These are phyloP conservation scores for Siniperca undulata DNA, from an alignment of 2,797 vertebrate genomes.

Conservation along the genomic window DNA sequence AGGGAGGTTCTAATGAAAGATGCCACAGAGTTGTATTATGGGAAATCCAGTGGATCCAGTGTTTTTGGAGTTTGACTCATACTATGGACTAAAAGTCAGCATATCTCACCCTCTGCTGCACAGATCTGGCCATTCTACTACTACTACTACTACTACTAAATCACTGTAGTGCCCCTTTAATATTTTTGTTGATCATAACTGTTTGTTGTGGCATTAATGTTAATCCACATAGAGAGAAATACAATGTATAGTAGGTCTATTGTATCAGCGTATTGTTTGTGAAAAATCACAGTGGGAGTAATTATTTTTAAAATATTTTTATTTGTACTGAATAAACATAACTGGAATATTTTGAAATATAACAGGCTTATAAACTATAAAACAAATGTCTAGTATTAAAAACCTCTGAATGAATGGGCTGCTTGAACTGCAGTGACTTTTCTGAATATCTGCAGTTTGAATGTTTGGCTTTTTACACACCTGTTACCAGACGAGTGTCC, in stretches of 20 bases:
- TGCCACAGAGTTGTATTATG: too few species aligned
- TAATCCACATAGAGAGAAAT: background rate
- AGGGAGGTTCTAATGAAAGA: too few species aligned
- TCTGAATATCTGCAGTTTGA: background rate
- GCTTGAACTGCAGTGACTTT: background rate
- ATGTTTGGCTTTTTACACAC: background rate
- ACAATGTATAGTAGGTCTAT: background rate
- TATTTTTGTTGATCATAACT: background rate
- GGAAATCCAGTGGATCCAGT: too few species aligned
- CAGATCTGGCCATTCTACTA: background rate
- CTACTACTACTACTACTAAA: too few species aligned
- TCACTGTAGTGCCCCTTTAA: background rate
- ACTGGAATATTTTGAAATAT: constrained; percentile 2
- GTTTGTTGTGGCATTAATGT: background rate
- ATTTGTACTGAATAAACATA: constrained; percentile 14
- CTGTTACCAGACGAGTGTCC: background rate
- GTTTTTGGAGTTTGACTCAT: background rate
- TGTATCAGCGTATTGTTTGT: background rate
- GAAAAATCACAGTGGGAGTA: background rate
- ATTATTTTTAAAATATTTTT: constrained; percentile 15
- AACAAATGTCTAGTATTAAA: constrained; percentile 1
- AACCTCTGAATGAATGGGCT: background rate
- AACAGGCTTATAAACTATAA: constrained; percentile 14
- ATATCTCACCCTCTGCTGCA: background rate
- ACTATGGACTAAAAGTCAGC: too few species aligned